Evolutionary conservation across 2,797 vertebrate species (phyloP).

Genomic region (Malacoctenus gilli): DNA sequence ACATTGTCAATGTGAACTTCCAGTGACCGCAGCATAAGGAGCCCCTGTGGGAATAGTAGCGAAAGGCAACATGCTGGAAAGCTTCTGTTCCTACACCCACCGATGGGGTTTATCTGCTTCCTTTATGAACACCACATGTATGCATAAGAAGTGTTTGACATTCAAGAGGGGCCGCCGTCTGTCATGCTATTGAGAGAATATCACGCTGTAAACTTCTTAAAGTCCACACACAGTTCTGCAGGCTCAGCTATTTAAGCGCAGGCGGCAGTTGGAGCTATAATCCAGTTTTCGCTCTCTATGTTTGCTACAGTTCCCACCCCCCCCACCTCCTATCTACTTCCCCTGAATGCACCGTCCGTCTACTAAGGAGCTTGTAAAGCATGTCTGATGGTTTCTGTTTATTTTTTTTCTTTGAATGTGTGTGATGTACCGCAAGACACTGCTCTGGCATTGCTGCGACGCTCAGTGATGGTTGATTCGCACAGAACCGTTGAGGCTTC

Average conservation of each 20-base stretch:
- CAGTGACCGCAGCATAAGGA: constrained; percentile 15
- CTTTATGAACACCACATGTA: constrained; percentile 6
- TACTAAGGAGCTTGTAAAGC: constrained; percentile 12
- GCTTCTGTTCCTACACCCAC: constrained; percentile 18
- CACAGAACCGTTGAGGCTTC: neutral
- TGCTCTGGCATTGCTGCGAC: constrained; percentile 4
- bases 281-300: constrained; percentile 26
- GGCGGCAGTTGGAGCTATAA: constrained; percentile 20
- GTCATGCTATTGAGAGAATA: neutral
- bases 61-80: constrained; percentile 21
- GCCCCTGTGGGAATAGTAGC: neutral
- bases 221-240: constrained; percentile 22
- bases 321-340: constrained; percentile 15
- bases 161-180: constrained; percentile 28
- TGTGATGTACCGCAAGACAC: constrained; percentile 19
- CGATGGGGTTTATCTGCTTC: constrained; percentile 15
- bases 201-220: constrained; percentile 13
- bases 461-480: neutral
- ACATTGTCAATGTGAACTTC: constrained; percentile 14
- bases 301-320: constrained; percentile 25
- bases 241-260: too few species aligned
- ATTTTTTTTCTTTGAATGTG: constrained; percentile 13
- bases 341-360: constrained; percentile 13
- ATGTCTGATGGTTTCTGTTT: constrained; percentile 9
- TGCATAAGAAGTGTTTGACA: constrained; percentile 10